phyloP scores from a whole-genome alignment of 1,140 invertebrate genomes.

The Muscidifurax raptorellus region DNA sequence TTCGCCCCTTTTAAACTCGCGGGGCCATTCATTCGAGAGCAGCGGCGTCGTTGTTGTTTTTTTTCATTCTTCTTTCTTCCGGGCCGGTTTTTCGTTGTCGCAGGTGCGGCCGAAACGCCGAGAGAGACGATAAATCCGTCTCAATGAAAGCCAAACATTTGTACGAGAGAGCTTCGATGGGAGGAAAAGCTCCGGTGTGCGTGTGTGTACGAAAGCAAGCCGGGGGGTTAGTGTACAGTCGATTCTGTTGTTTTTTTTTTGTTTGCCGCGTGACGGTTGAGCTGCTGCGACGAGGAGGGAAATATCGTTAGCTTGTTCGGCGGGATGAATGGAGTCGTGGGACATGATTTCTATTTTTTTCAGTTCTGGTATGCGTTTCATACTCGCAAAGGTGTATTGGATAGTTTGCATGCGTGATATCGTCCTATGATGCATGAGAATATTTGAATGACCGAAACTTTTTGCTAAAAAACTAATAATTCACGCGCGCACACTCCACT shows the following conservation, averaged over 20 bases:
- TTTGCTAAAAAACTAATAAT: neutral
- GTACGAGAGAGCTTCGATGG: constrained; percentile 4
- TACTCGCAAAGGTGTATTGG: too few relatives aligned
- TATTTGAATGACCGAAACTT: too few relatives aligned
- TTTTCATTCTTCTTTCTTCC: neutral
- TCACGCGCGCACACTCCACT: neutral
- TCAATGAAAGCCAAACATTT: constrained; percentile 51
- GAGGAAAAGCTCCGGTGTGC: neutral
- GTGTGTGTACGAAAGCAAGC: neutral
- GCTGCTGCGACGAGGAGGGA: neutral
- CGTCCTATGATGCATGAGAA: too few relatives aligned
- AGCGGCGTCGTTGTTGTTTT: neutral
- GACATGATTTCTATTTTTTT: neutral
- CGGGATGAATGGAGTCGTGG: neutral
- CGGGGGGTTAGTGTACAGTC: neutral
- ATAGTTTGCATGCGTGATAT: too few relatives aligned
- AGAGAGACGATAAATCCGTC: constrained; percentile 49
- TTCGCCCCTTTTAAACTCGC: constrained; percentile 20
- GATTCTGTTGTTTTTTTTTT: neutral
- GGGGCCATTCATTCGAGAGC: constrained; percentile 3
- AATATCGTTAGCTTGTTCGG: neutral
- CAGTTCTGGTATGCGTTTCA: too few relatives aligned
- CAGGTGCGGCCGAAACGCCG: constrained; percentile 6
- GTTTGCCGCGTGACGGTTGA: neutral
- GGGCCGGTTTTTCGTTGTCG: constrained; percentile 5